phyloP scores from a whole-genome alignment of 2,888 invertebrate genomes.

The Leptinotarsa peninsularis region DNA sequence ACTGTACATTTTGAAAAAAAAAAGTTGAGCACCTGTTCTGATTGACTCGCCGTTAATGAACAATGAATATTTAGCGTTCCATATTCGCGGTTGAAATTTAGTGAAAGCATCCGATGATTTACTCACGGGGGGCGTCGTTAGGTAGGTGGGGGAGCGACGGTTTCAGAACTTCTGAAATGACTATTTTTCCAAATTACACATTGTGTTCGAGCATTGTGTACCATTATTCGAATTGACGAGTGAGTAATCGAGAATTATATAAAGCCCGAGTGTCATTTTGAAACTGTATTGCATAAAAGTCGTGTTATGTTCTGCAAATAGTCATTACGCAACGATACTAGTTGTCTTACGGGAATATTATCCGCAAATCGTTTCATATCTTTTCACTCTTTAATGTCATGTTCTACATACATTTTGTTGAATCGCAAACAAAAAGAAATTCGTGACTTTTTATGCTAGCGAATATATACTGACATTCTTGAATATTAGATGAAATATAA shows the following conservation, averaged over 20 bases:
- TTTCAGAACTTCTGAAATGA: conserved; percentile 14
- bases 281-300: conserved; percentile 17
- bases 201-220: conserved; percentile 18
- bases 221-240: conserved; percentile 12
- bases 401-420: too few relatives aligned
- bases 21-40: conserved; percentile 9
- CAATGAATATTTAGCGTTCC: conserved; percentile 18
- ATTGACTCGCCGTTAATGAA: conserved; percentile 1
- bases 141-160: conserved; percentile 2
- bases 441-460: too few relatives aligned
- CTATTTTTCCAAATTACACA: conserved; percentile 19
- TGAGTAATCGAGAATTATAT: conserved; percentile 16
- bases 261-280: conserved; percentile 14
- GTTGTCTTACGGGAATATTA: conserved; percentile 2
- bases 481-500: too few relatives aligned
- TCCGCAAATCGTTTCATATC: conserved; percentile 4
- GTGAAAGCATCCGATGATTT: conserved; percentile 30
- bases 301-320: conserved; percentile 14
- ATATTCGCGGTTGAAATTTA: conserved; percentile 19
- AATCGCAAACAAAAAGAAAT: too few relatives aligned
- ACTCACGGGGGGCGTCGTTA: conserved; percentile 9
- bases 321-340: conserved; percentile 4
- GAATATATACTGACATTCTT: too few relatives aligned
- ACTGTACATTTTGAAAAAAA: conserved; percentile 20
- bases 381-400: too few relatives aligned